Evolutionary conservation across 1,140 invertebrate species (phyloP), one percentile per base, ranked within the genome.

Genomic region (Lepidurus packardi): DNA sequence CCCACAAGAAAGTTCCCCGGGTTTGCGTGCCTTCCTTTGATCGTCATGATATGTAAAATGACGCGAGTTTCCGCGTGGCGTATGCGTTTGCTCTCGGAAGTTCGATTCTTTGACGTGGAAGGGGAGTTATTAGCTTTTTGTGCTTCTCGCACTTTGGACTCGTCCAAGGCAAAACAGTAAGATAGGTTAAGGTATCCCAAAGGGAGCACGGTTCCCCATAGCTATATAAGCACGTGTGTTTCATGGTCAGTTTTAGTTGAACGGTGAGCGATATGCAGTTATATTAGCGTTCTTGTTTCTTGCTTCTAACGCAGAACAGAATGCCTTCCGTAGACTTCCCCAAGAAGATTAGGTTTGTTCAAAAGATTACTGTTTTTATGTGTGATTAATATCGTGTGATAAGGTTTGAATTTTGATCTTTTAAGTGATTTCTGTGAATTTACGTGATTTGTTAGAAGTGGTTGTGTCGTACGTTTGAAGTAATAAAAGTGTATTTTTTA

Each of bases 401-500:
- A 24, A 25, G 47, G 4, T 43, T 41, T 78, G 76, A 43, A 77
- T 2, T 74, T 34, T 77, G 16, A 43, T 79, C 78, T 42, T 53
- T 34, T 75, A 43, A 47, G 75, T 43, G 42, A 34, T 2, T 11
- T 1, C 44, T 78, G 21, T 76, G 21, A n/a, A 42, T 41, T 73
- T 79, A 79, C 21, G 79, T 25, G 41, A 73, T 25, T 41, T 42
- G 13, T 24, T 13, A 45, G 34, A 79, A 10, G 44, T 11, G 41
- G 25, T 73, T 77, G 2, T 79, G 47, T 73, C 24, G 53, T 43
- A 25, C 42, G 47, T 73, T 25, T 76, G 13, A 25, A 34, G 10
- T 80, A 73, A 9, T 41, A 73, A 10, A 77, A 74, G 75, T 74
- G 77, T 73, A 74, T n/a, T 79, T 82, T 82, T 82, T 82, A 5